phyloP scores from a whole-genome alignment of 2,113 vertebrate genomes.

The Uropsilus gracilis region DNA sequence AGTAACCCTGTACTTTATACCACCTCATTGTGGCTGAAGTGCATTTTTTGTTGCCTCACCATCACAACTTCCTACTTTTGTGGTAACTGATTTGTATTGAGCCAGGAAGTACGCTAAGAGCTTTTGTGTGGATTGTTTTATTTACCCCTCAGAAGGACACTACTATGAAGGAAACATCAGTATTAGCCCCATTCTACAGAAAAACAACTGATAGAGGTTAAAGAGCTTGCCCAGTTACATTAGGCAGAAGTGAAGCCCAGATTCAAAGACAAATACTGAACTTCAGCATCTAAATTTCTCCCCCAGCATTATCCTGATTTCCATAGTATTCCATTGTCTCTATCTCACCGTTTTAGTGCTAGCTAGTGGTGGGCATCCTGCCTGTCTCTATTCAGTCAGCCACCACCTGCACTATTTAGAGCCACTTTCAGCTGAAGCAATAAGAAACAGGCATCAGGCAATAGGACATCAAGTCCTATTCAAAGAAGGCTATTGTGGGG shows the following conservation, averaged over 20 bases:
- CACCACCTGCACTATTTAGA: neutral
- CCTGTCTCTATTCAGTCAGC: neutral
- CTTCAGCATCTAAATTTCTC: slow-evolving; percentile 1
- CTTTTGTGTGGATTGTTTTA: neutral
- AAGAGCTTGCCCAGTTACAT: neutral
- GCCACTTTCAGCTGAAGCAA: neutral
- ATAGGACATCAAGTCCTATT: neutral
- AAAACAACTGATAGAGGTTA: neutral
- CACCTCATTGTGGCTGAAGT: neutral
- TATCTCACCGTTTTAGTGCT: neutral
- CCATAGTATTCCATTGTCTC: neutral
- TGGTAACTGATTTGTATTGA: neutral
- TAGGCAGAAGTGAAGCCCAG: neutral
- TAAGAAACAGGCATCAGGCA: neutral
- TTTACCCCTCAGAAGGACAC: neutral
- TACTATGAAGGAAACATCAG: neutral
- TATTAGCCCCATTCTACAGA: neutral
- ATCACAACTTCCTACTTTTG: neutral
- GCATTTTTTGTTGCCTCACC: neutral
- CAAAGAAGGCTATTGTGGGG: neutral
- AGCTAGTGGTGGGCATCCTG: neutral
- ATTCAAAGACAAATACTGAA: neutral
- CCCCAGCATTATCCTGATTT: neutral
- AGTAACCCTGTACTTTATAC: neutral
- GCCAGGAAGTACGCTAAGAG: neutral